phyloP scores from a whole-genome alignment of 2,113 vertebrate genomes.

The Carettochelys insculpta region DNA sequence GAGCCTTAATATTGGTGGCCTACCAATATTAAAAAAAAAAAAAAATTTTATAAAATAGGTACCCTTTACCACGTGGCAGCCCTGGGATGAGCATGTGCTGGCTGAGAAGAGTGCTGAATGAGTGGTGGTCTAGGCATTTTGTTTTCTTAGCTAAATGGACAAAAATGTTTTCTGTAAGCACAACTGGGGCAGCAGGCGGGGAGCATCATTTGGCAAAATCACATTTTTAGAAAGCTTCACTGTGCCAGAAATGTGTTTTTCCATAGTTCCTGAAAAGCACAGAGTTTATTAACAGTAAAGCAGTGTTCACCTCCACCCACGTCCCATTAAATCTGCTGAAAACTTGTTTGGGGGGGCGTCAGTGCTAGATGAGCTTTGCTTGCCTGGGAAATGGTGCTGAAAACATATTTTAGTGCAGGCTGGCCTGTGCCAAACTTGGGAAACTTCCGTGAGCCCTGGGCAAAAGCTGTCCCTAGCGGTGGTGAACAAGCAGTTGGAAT shows the following conservation, averaged over 20 bases:
- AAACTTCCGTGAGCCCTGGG: background rate
- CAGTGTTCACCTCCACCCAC: constrained; percentile 45
- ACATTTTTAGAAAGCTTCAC: constrained; percentile 15
- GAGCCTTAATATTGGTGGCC: background rate
- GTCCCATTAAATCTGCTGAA: too few species aligned
- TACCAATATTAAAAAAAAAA: background rate
- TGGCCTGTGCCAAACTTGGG: background rate
- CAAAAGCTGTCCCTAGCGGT: background rate
- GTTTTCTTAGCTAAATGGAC: background rate
- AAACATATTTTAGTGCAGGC: background rate
- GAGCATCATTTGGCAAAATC: background rate
- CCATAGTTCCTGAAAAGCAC: constrained; percentile 42
- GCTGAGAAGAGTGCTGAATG: background rate
- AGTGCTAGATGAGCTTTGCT: constrained; percentile 25
- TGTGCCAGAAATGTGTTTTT: constrained; percentile 24
- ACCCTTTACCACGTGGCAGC: background rate
- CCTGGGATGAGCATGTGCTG: background rate
- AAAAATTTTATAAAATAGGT: background rate
- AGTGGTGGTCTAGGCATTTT: background rate
- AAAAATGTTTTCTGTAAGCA: background rate
- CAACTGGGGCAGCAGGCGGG: constrained; percentile 20
- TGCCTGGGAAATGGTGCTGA: background rate
- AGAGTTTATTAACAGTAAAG: constrained; percentile 31
- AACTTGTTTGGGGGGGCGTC: too few species aligned
- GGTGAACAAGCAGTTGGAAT: background rate